Evolutionary conservation across 2,888 invertebrate genomes (phyloP).

Genomic region (Oithona nana): DNA sequence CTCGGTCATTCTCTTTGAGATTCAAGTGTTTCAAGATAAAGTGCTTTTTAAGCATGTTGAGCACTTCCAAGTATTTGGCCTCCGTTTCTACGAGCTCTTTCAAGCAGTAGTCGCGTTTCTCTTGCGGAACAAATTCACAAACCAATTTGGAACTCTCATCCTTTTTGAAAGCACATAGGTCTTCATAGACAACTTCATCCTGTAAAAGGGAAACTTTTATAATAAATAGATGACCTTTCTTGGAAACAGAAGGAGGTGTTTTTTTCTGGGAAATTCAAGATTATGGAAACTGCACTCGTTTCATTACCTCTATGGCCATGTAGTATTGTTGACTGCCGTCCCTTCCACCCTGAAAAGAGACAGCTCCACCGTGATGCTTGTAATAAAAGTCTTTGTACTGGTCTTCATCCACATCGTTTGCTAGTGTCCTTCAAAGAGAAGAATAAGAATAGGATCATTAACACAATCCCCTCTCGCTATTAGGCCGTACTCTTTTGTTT

Average conservation of each 20-base stretch:
- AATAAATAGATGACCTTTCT: neutral
- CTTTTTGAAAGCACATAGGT: constrained; percentile 47
- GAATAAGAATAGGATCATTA: too few relatives aligned
- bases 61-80: constrained; percentile 82
- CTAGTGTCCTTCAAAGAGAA: constrained; percentile 29
- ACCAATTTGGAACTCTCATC: neutral
- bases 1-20: constrained; percentile 51
- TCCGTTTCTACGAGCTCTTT: constrained; percentile 90
- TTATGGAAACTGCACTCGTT: too few relatives aligned
- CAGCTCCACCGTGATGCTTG: constrained; percentile 8
- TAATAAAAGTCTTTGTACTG: constrained; percentile 14
- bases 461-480: too few relatives aligned
- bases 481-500: too few relatives aligned
- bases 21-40: constrained; percentile 48
- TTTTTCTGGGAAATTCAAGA: neutral
- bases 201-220: constrained; percentile 17
- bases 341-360: neutral
- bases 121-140: constrained; percentile 29
- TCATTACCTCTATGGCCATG: neutral
- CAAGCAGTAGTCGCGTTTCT: constrained; percentile 80
- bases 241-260: too few relatives aligned
- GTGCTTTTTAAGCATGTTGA: constrained; percentile 58
- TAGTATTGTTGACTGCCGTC: neutral
- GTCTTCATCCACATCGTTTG: constrained; percentile 24
- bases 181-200: constrained; percentile 84